phyloP scores from a whole-genome alignment of 2,888 invertebrate genomes.

The Aspidiotus rigidus region DNA sequence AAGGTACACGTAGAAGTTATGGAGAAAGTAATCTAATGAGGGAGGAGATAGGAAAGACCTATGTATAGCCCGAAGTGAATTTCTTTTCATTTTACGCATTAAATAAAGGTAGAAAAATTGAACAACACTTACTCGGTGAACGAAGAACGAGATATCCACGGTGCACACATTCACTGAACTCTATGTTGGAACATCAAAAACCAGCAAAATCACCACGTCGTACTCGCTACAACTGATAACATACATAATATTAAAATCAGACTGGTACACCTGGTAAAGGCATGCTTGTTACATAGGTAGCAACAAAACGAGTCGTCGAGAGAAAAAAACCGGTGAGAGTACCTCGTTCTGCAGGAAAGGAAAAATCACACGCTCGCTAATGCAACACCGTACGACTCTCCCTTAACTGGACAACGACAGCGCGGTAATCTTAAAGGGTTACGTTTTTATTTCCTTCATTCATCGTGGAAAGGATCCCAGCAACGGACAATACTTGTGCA shows the following conservation, averaged over 20 bases:
- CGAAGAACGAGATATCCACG: no score
- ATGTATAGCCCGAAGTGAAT: no score
- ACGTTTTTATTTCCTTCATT: not conserved
- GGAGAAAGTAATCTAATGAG: no score
- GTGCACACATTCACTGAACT: no score
- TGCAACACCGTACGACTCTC: not conserved
- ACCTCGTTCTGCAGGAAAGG: not conserved
- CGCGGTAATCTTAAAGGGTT: slow-evolving; percentile 14
- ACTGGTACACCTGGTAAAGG: not conserved
- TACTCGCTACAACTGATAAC: not conserved
- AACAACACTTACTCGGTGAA: no score
- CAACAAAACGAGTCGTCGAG: slow-evolving; percentile 14
- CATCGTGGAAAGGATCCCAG: not conserved
- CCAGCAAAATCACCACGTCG: no score
- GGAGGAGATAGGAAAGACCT: no score
- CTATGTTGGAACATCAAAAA: no score
- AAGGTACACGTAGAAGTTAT: no score
- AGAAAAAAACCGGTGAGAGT: slow-evolving; percentile 5
- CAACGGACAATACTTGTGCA: slow-evolving; percentile 9
- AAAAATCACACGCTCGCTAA: slow-evolving; percentile 8
- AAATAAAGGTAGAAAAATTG: no score
- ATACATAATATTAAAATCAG: not conserved
- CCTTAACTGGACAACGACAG: slow-evolving; percentile 11
- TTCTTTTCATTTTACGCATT: no score
- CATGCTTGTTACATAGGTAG: not conserved